Base-by-base conservation (phyloP, 2,888 invertebrate genomes). In the Cheilosia variabilis region DNA sequence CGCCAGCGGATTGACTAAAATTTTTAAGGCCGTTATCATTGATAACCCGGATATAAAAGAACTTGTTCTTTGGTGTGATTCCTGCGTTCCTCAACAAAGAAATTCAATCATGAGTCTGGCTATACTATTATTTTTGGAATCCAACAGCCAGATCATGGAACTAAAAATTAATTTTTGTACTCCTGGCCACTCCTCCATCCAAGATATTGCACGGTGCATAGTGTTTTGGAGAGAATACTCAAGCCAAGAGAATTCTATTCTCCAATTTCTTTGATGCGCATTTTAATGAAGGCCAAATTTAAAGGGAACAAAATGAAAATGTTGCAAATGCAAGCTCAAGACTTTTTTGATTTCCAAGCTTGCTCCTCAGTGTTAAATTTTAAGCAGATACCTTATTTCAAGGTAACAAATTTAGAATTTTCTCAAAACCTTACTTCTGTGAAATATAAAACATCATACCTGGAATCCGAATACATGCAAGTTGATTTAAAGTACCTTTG, bases 21-120 rank as follows among this genome's bases (percentile, higher is more conserved):
- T 60, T 17, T 27, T 60, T 41, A 22, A 58, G 15, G 13, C 58
- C 13, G 37, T 58, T n/a, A 24, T 24, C 4, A 15, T 58, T 27
- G 58, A 58, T 37, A 58, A 22, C 58, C 5, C 27, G 27, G 6
- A 27, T 27, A 6, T 27, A 5, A 6, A 27, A 27, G 34, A 31
- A 57, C 34, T 57, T 57, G 5, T 57, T 55, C 37, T 57, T 57
- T 57, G 37, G 57, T 37, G 57, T 57, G 34, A 57, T 57, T 57
- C 13, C 22, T 37, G 57, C 57, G 57, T 57, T 57, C 57, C 57
- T 13, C 57, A 57, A 37, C 34, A 37, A 15, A 34, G 24, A 55
- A 55, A 55, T 31, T 57, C 4, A 34, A 37, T 57, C 57, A 34
- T 57, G 57, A 34, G 37, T 34, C n/a, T 34, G 7, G 34, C 58